Evolutionary conservation across 2,797 vertebrate genomes (phyloP).

Genomic region (Leuciscus waleckii): DNA sequence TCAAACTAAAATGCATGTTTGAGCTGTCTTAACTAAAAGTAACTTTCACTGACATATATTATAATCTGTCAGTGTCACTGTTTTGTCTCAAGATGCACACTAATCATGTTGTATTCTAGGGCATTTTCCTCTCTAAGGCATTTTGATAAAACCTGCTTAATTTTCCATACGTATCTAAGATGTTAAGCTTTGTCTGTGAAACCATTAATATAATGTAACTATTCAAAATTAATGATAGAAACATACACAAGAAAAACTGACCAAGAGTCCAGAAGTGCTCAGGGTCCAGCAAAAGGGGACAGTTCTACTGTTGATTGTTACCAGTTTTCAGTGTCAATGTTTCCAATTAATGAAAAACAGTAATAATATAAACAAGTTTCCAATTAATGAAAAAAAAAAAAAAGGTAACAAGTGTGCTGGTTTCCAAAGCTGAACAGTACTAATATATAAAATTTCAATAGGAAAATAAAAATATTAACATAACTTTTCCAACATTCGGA

Average conservation of each 20-base stretch:
- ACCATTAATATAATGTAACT: no score
- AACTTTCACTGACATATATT: no score
- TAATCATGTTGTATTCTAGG: no score
- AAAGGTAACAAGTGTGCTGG: neutral
- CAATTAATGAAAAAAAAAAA: neutral
- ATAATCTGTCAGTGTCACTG: no score
- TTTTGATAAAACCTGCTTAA: no score
- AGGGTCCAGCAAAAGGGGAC: neutral
- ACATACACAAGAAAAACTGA: neutral
- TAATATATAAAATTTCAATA: neutral
- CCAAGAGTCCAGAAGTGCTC: neutral
- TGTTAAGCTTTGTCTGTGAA: no score
- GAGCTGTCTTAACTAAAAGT: no score
- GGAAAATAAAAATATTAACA: neutral
- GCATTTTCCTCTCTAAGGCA: no score
- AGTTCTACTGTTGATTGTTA: neutral
- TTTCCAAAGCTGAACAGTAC: neutral
- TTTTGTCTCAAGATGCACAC: no score
- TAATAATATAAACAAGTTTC: no score
- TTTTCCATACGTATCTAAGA: no score
- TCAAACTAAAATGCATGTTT: no score
- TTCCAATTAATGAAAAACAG: neutral
- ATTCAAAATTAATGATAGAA: neutral
- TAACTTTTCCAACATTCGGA: neutral
- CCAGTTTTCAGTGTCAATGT: slow-evolving; percentile 12